Base-by-base conservation (phyloP, 2,113 vertebrate species). In the Corvus cornix region DNA sequence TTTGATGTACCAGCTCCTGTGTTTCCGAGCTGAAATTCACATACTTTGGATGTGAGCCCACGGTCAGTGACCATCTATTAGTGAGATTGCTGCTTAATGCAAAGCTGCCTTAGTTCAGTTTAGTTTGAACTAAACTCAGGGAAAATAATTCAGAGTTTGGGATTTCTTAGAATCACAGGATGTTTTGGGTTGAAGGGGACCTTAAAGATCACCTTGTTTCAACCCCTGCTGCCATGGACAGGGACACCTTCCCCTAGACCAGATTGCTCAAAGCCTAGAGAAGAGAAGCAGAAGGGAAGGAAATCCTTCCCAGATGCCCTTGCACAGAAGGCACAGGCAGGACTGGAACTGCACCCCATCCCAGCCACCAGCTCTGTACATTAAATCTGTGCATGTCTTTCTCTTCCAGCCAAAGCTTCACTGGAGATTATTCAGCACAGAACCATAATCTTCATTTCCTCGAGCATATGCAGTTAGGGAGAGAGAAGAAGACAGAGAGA, bases 391-490 rank as follows among this genome's bases (percentile, higher is more conserved):
- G 4, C 55, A 27, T 16, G 12, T 60, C 31, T 19, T 33, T 41
- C 33, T 85, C 7, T 10, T 66, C 43, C 64, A 58, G 63, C 31
- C 64, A 41, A 60, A 79, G 35, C 58, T 35, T n/a, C 0, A 0
- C 64, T 51, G 37, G 28, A 28, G 44, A n/a, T 23, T 26, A 17
- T 22, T 64, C 13, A 5, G 18, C 27, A 14, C 28, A 52, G 33
- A 44, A 20, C 8, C 33, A 64, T 27, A 31, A 31, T 43, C 75
- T 72, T 80, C 17, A 33, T 80, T 73, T 59, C 31, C 46, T 23
- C 0, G 0, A 72, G 43, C 10, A 5, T 11, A 0, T 10, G 26
- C 6, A 7, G 31, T 31, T 27, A 58, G 43, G 51, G 7, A 31
- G 41, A 16, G 20, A n/a, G 44, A 22, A 41, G 35, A 41, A 30